These are phyloP conservation scores for Aporrectodea caliginosa DNA, from an alignment of 1,140 invertebrate species.

Conservation along the genomic window DNA sequence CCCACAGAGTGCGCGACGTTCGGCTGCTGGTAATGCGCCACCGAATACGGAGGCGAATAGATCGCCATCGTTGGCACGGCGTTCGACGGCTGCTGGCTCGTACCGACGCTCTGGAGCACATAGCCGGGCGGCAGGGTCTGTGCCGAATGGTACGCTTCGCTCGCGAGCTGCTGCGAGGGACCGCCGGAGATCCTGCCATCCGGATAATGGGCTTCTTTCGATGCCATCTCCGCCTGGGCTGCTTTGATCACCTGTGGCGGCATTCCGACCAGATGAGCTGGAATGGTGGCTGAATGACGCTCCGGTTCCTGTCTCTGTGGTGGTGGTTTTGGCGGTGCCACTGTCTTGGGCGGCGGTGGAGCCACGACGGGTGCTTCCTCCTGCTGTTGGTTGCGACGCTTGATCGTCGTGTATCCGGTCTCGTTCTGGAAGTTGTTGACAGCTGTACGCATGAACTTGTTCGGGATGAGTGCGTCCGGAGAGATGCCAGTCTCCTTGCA, in stretches of 20 bases:
- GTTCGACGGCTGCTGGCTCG: neutral
- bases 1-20: neutral
- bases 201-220: neutral
- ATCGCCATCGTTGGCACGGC: neutral
- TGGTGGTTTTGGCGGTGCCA: neutral
- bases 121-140: neutral
- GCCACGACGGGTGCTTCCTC: neutral
- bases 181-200: neutral
- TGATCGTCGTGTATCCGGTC: constrained; percentile 66
- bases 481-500: constrained; percentile 88
- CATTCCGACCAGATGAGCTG: neutral
- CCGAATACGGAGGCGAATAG: neutral
- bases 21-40: neutral
- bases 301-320: too few species aligned
- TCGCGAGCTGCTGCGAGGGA: neutral
- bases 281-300: neutral
- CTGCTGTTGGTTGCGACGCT: neutral
- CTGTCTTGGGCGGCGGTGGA: too few species aligned
- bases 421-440: constrained; percentile 85
- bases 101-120: neutral
- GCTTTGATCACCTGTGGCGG: neutral
- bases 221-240: neutral
- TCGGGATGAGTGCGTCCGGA: constrained; percentile 86
- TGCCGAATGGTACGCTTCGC: too few species aligned
- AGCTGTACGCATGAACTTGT: constrained; percentile 79